Percentiles rank a stretch among this genome's conserved stretches.
Conservation (phyloP, 2,888 invertebrate genomes). For the Ptilodon capucinus region DNA sequence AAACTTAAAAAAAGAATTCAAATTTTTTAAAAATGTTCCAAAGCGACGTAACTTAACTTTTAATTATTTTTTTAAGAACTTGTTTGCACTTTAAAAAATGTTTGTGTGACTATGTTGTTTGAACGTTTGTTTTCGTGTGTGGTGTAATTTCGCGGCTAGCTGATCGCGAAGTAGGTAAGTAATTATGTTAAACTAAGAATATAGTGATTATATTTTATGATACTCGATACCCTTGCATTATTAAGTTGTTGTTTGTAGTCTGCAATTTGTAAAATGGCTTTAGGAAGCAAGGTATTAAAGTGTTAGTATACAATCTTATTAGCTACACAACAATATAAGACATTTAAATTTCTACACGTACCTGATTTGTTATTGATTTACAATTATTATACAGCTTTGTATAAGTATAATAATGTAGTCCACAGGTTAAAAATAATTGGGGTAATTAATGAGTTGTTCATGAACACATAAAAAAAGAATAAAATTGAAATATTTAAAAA, state of each 20-base stretch:
- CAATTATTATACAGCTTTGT: no score
- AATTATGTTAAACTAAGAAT: slow-evolving; percentile 17
- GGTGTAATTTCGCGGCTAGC: slow-evolving; percentile 8
- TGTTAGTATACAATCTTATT: not conserved
- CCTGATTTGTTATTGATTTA: no score
- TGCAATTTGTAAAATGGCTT: slow-evolving; percentile 8
- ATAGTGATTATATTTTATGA: slow-evolving; percentile 17
- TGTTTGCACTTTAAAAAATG: slow-evolving; percentile 16
- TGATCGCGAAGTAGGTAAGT: slow-evolving; percentile 28
- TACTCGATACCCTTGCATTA: slow-evolving; percentile 26
- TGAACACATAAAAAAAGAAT: no score
- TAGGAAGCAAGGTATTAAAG: slow-evolving; percentile 1
- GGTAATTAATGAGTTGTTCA: no score
- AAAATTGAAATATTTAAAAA: no score
- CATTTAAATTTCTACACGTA: no score
- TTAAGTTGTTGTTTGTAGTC: slow-evolving; percentile 9
- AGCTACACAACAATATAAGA: not conserved
- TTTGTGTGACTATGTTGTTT: slow-evolving; percentile 12
- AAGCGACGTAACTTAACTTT: slow-evolving; percentile 48
- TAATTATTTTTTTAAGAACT: slow-evolving; percentile 18
- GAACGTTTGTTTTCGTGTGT: slow-evolving; percentile 12
- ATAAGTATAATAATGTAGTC: no score
- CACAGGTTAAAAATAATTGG: no score
- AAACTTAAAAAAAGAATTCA: slow-evolving; percentile 30
- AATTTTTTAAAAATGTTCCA: slow-evolving; percentile 43